Conservation (phyloP, 53 echinoderm and acorn worm species). For the Henricia sp. region DNA sequence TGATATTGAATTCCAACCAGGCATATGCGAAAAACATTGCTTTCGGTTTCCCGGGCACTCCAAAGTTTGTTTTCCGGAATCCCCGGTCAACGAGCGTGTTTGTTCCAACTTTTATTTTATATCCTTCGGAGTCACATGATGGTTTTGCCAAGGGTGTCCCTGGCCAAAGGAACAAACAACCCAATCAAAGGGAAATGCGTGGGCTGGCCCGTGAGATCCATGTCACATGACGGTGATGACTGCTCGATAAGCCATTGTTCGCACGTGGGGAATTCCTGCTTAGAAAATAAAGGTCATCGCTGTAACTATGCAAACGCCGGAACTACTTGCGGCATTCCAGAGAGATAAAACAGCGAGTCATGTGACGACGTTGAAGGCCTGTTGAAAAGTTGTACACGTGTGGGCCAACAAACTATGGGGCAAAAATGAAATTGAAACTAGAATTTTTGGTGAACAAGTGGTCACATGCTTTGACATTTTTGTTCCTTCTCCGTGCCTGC, state of each 20-base stretch:
- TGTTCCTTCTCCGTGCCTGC: no score
- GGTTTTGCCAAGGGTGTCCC: constrained; percentile 4
- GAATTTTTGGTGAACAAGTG: neutral
- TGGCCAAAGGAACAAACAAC: constrained; percentile 47
- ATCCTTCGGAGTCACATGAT: neutral
- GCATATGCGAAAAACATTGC: neutral
- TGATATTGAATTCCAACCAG: no score
- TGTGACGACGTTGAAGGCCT: neutral
- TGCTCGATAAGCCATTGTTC: neutral
- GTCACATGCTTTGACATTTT: constrained; percentile 42
- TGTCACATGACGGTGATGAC: constrained; percentile 38
- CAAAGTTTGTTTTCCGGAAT: neutral
- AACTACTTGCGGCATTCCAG: constrained; percentile 43
- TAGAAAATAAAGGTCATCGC: neutral
- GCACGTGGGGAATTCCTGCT: constrained; percentile 51
- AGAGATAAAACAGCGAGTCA: constrained; percentile 26
- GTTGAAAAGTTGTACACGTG: neutral
- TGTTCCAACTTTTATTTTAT: neutral
- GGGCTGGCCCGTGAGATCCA: neutral
- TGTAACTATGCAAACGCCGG: constrained; percentile 37
- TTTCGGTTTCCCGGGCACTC: constrained; percentile 24
- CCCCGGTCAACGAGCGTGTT: neutral
- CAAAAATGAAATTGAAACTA: constrained; percentile 22
- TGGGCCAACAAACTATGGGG: constrained; percentile 3
- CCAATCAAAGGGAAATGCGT: constrained; percentile 23